Evolutionary conservation across 2,797 vertebrate genomes (phyloP).

Genomic region (Dipus sagitta): DNA sequence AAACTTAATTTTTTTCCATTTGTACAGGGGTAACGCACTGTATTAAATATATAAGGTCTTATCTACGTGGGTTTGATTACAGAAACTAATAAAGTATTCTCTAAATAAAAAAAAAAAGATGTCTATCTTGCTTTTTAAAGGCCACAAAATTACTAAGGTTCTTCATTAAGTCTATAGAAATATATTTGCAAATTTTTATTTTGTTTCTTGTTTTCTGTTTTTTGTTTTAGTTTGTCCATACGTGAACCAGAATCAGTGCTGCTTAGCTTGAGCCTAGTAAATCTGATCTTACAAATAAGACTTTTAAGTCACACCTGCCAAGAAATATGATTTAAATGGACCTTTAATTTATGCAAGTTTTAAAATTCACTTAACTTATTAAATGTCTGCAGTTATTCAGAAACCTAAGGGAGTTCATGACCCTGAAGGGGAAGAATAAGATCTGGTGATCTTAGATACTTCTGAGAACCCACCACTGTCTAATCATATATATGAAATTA

Average conservation of each 20-base stretch:
- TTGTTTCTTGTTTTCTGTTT: constrained; percentile 64
- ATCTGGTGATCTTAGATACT: constrained; percentile 26
- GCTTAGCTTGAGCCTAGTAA: constrained; percentile 65
- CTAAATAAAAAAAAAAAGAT: no score
- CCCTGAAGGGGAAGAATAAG: constrained; percentile 54
- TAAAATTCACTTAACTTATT: constrained; percentile 54
- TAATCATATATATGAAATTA: constrained; percentile 28
- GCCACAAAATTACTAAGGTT: neutral
- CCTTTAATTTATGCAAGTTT: constrained; percentile 37
- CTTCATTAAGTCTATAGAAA: constrained; percentile 27
- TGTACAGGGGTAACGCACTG: no score
- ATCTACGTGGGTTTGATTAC: no score
- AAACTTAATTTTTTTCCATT: no score
- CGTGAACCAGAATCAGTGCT: constrained; percentile 71
- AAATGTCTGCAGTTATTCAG: neutral
- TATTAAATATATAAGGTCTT: no score
- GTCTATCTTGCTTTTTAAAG: no score
- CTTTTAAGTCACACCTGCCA: constrained; percentile 55
- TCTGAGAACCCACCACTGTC: constrained; percentile 45
- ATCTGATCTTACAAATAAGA: constrained; percentile 63
- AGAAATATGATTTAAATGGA: constrained; percentile 67
- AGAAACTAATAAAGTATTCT: no score
- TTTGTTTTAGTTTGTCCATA: constrained; percentile 77
- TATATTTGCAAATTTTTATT: constrained; percentile 73
- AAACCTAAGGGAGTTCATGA: neutral